Conservation (phyloP, 2,888 invertebrate species). For the Drosophila mettleri region DNA sequence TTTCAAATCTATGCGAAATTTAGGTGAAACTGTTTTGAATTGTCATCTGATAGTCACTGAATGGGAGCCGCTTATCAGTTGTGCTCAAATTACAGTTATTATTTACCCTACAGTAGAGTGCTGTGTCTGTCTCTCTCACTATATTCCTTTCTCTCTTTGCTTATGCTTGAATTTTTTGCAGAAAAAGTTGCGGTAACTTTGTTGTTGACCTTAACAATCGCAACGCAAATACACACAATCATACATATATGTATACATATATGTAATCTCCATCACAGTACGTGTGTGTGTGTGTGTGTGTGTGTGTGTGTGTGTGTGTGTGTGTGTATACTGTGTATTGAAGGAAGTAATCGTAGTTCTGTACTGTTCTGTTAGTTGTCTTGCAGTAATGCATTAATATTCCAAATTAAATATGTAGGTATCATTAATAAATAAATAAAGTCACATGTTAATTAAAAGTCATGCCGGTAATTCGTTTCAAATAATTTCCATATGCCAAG, state of each 20-base stretch:
- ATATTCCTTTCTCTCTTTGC: not conserved
- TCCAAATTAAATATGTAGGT: slow-evolving; percentile 30
- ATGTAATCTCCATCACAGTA: not conserved
- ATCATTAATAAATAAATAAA: slow-evolving; percentile 54
- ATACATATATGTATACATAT: not conserved
- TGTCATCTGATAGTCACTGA: not conserved
- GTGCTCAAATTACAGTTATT: slow-evolving; percentile 38
- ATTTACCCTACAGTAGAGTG: slow-evolving; percentile 45
- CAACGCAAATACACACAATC: slow-evolving; percentile 40
- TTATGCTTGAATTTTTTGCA: slow-evolving; percentile 23
- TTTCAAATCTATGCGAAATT: slow-evolving; percentile 36
- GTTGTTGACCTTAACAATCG: slow-evolving; percentile 70
- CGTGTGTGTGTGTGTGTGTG: not conserved
- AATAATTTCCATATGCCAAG: slow-evolving; percentile 58
- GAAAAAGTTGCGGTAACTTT: slow-evolving; percentile 48
- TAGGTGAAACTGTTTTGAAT: slow-evolving; percentile 21
- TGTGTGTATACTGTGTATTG: slow-evolving; percentile 10
- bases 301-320: not conserved
- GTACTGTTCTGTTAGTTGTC: slow-evolving; percentile 21
- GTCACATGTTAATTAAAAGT: slow-evolving; percentile 72
- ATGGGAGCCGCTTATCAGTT: slow-evolving; percentile 42
- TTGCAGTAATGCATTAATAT: slow-evolving; percentile 44
- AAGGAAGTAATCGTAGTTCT: slow-evolving; percentile 60
- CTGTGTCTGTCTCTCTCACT: slow-evolving; percentile 12
- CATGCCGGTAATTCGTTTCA: slow-evolving; percentile 56